Evolutionary conservation across 2,113 vertebrate species (phyloP).

Genomic region (Chaetodon trifascialis): DNA sequence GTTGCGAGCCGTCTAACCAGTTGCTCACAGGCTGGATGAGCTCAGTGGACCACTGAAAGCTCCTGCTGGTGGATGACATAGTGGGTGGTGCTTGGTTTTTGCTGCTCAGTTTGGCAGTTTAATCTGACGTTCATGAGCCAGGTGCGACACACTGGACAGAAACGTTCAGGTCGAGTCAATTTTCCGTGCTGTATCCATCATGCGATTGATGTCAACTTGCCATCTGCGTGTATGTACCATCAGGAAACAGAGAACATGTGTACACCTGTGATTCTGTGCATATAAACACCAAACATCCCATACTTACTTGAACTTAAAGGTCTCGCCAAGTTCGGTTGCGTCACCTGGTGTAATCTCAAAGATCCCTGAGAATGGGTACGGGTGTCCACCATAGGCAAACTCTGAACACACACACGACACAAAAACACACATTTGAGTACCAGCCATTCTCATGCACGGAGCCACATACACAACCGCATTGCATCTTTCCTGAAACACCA

Average conservation of each 20-base stretch:
- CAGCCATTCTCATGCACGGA: background rate
- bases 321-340: slow-evolving; percentile 96
- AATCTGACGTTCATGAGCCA: too few species aligned
- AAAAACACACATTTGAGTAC: background rate
- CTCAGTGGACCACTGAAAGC: too few species aligned
- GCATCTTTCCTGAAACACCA: slow-evolving; percentile 3
- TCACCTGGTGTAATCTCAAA: slow-evolving; percentile 98
- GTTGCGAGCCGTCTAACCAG: too few species aligned
- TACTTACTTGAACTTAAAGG: slow-evolving; percentile 99
- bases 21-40: too few species aligned
- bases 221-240: background rate
- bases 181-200: too few species aligned
- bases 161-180: too few species aligned
- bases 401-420: slow-evolving; percentile 81
- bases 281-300: background rate
- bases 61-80: too few species aligned
- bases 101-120: too few species aligned
- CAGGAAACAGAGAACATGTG: background rate
- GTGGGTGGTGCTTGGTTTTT: too few species aligned
- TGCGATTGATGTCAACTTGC: too few species aligned
- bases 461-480: background rate
- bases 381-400: slow-evolving; percentile 99
- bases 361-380: slow-evolving; percentile 99
- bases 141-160: too few species aligned
- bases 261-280: background rate